A percentile compares a stretch with the other conserved stretches of the same genome.
Evolutionary conservation across 1,140 invertebrate genomes (phyloP).

Genomic region (Euborellia annulipes): DNA sequence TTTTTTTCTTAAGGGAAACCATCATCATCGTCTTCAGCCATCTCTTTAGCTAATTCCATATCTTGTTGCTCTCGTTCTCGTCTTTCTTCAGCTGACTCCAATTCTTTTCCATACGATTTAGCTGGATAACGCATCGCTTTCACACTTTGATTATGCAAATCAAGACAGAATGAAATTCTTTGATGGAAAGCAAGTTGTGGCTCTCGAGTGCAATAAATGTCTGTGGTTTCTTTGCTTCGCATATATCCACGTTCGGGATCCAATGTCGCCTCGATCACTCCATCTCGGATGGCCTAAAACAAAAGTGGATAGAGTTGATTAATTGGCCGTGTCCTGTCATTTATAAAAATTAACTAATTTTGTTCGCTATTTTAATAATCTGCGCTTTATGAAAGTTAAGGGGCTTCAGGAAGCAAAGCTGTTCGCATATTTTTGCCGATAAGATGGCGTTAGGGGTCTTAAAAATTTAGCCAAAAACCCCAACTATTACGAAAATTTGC

Average conservation of each 20-base stretch:
- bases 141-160: slow-evolving; percentile 94
- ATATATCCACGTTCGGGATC: slow-evolving; percentile 93
- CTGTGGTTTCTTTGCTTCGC: slow-evolving; percentile 90
- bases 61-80: slow-evolving; percentile 94
- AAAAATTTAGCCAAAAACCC: too few relatives aligned
- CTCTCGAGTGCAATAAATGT: slow-evolving; percentile 94
- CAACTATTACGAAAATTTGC: too few relatives aligned
- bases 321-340: too few relatives aligned
- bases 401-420: too few relatives aligned
- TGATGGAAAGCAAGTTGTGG: slow-evolving; percentile 95
- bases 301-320: too few relatives aligned
- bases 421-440: too few relatives aligned
- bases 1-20: slow-evolving; percentile 60
- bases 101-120: slow-evolving; percentile 94
- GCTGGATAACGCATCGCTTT: slow-evolving; percentile 99
- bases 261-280: slow-evolving; percentile 93
- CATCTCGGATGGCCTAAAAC: slow-evolving; percentile 78
- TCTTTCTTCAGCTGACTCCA: slow-evolving; percentile 93
- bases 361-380: too few relatives aligned
- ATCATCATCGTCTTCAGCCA: slow-evolving; percentile 97
- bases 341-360: too few relatives aligned
- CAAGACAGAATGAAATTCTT: slow-evolving; percentile 92
- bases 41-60: slow-evolving; percentile 93
- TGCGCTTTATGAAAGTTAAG: too few relatives aligned
- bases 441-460: too few relatives aligned